phyloP scores from a whole-genome alignment of 2,113 vertebrate species.

The Leuciscus idus region DNA sequence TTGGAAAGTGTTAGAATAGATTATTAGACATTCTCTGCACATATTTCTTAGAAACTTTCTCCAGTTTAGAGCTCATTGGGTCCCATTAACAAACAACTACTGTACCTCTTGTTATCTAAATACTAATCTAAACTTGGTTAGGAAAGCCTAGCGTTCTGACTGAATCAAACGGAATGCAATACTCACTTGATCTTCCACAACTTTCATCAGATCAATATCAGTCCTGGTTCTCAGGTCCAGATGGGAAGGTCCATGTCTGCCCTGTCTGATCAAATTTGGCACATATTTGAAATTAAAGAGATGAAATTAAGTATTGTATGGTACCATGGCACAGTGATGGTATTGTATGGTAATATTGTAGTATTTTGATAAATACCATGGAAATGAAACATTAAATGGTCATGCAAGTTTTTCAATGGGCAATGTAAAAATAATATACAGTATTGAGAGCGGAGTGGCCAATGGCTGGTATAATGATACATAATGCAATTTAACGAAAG shows the following conservation, averaged over 20 bases:
- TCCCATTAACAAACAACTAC: neutral
- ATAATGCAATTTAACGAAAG: neutral
- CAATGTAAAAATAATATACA: neutral
- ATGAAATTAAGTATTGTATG: neutral
- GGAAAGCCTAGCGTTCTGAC: neutral
- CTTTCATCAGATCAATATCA: constrained; percentile 9
- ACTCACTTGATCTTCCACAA: constrained; percentile 29
- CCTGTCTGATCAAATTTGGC: neutral
- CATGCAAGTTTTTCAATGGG: neutral
- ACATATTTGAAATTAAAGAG: constrained; percentile 3
- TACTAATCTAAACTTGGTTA: neutral
- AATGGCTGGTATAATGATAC: neutral
- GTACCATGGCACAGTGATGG: neutral
- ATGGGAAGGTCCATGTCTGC: neutral
- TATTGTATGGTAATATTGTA: neutral
- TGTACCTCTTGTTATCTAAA: neutral
- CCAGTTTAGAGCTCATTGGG: neutral
- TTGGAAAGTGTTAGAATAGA: neutral
- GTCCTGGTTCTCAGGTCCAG: constrained; percentile 4
- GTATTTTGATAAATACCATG: neutral
- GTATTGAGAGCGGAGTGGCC: neutral
- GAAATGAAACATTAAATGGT: neutral
- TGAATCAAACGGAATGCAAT: constrained; percentile 16
- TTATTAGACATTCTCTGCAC: neutral
- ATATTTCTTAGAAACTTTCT: neutral